Conservation (phyloP, 2,888 invertebrate genomes). For the Branchinecta sandiegonensis region DNA sequence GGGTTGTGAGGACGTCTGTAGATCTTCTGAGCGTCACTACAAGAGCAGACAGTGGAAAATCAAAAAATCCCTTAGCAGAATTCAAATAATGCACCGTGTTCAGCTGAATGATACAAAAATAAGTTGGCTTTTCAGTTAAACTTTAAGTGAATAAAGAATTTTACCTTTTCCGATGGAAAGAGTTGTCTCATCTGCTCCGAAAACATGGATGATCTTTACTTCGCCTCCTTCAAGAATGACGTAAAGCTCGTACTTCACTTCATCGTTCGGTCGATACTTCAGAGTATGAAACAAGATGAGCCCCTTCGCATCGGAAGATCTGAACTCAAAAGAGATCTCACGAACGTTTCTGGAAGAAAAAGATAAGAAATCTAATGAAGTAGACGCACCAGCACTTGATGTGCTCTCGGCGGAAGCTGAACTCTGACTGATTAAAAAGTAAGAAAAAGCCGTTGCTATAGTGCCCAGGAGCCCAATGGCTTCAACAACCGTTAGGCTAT, state of each 20-base stretch:
- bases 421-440: too few relatives aligned
- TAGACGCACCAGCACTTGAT: slow-evolving; percentile 17
- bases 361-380: background rate
- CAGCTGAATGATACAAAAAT: too few relatives aligned
- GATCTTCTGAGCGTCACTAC: too few relatives aligned
- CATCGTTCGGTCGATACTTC: slow-evolving; percentile 59
- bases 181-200: slow-evolving; percentile 70
- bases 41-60: too few relatives aligned
- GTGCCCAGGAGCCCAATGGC: too few relatives aligned
- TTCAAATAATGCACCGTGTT: too few relatives aligned
- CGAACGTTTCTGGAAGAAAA: slow-evolving; percentile 21
- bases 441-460: too few relatives aligned
- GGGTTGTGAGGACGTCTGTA: too few relatives aligned
- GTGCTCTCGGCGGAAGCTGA: background rate
- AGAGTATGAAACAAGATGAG: slow-evolving; percentile 78
- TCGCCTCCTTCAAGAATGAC: slow-evolving; percentile 83
- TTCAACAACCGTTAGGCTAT: too few relatives aligned
- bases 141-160: slow-evolving; percentile 10
- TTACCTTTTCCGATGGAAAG: slow-evolving; percentile 63
- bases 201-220: slow-evolving; percentile 78
- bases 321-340: slow-evolving; percentile 63
- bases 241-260: slow-evolving; percentile 77
- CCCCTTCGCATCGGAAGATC: slow-evolving; percentile 73
- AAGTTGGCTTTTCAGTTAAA: too few relatives aligned
- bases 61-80: too few relatives aligned